A percentile compares a stretch with the other conserved stretches of the same genome.
These are phyloP conservation scores for Cercocebus atys DNA, from an alignment of 2,113 vertebrate species.

Conservation along the genomic window DNA sequence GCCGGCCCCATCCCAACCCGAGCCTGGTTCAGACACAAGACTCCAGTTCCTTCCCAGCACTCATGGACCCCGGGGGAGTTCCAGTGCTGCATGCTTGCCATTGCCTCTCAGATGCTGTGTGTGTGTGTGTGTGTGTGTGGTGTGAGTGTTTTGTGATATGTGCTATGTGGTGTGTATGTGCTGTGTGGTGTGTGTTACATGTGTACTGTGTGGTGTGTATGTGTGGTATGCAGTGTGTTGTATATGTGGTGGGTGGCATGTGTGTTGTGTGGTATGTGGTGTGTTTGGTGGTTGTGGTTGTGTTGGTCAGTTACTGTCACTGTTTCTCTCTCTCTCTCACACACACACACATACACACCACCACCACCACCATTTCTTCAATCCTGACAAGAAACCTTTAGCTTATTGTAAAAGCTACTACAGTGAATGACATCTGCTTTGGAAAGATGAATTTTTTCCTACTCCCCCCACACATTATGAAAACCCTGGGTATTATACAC, in stretches of 20 bases:
- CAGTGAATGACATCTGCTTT: neutral
- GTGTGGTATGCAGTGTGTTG: too few relatives aligned
- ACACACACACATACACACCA: neutral
- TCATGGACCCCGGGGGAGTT: too few relatives aligned
- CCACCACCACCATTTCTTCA: neutral
- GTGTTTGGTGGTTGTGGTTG: neutral
- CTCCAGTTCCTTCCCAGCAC: too few relatives aligned
- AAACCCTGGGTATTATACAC: neutral
- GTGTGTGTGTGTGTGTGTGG: neutral
- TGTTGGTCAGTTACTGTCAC: neutral
- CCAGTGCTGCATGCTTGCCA: too few relatives aligned
- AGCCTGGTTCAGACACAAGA: too few relatives aligned
- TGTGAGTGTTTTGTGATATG: neutral
- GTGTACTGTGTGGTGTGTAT: neutral
- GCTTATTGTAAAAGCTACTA: neutral
- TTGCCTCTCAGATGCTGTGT: neutral
- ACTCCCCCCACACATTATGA: neutral
- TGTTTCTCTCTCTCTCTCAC: neutral
- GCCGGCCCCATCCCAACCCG: too few relatives aligned
- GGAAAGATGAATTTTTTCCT: neutral
- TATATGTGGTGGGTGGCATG: too few relatives aligned
- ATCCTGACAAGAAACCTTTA: neutral
- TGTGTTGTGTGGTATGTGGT: neutral
- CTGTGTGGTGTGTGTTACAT: neutral
- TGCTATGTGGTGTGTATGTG: neutral